Percentiles rank a stretch among this genome's conserved stretches.
phyloP scores from a whole-genome alignment of 2,113 vertebrate genomes.

The Castor canadensis region DNA sequence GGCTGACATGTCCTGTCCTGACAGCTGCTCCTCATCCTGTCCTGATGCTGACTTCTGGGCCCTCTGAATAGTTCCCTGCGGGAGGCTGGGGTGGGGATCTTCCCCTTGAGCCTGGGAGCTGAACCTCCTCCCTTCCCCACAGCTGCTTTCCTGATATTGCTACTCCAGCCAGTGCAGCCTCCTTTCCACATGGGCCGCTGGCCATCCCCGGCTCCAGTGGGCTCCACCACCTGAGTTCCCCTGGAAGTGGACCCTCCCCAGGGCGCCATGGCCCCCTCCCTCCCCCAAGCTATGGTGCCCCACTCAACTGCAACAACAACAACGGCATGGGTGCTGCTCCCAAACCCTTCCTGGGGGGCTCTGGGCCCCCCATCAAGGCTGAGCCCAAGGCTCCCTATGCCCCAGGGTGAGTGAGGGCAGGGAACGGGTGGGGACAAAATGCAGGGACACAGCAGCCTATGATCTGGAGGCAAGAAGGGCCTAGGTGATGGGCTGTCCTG shows the following conservation, averaged over 20 bases:
- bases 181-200: slow-evolving; percentile 83
- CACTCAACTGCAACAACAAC: slow-evolving; percentile 90
- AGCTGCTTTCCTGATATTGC: slow-evolving; percentile 99
- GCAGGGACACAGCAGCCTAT: neutral
- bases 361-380: slow-evolving; percentile 91
- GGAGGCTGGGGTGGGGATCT: neutral
- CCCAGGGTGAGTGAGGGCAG: slow-evolving; percentile 89
- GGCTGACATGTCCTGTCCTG: no score
- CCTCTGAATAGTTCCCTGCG: neutral
- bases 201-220: slow-evolving; percentile 75
- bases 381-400: slow-evolving; percentile 95
- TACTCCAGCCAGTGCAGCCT: slow-evolving; percentile 85
- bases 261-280: slow-evolving; percentile 82
- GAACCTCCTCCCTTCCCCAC: slow-evolving; percentile 75
- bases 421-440: neutral
- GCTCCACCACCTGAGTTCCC: slow-evolving; percentile 82
- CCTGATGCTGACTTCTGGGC: neutral
- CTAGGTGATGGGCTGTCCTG: neutral
- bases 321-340: slow-evolving; percentile 85
- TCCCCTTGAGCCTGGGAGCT: neutral
- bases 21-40: no score
- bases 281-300: slow-evolving; percentile 81
- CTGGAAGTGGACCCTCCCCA: slow-evolving; percentile 79
- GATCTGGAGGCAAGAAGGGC: neutral
- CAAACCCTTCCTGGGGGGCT: slow-evolving; percentile 90